Evolutionary conservation across 2,797 vertebrate genomes (phyloP), one percentile per base, ranked within the genome.

Genomic region (Falco biarmicus): DNA sequence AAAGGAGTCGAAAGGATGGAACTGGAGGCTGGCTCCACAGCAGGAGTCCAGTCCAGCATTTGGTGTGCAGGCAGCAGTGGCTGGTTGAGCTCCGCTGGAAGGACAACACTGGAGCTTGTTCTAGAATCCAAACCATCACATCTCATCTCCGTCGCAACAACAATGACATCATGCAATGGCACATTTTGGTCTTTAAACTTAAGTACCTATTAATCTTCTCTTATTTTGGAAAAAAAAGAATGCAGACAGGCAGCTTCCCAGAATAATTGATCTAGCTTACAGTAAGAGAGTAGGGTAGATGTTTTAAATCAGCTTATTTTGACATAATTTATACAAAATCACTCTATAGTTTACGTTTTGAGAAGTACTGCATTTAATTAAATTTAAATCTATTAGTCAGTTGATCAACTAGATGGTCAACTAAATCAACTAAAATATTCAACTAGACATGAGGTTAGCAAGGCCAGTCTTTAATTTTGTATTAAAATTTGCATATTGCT

Each of bases 351-450:
- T 95, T 65, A 85, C 47, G 39, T 81, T 94, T 81, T 78, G 47
- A 80, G 75, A 93, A 81, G 54, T 45, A 84, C 20, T 34, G 73
- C 69, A 73, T 87, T 93, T 94, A 94, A 96, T 96, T 95, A 96
- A 89, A 94, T 85, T 89, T 82, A 63, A 64, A 90, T 80, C 66
- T 87, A 28, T 87, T 87, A 87, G 83, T 93, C 94, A 84, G 79
- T 86, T 75, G 82, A 93, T 94, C 96, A 97, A 90, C 87, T 88
- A 73, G 65, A 93, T 90, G 61, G 79, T 50, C 91, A 94, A 91
- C 79, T 97, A 95, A 92, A 97, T 97, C 96, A 96, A 92, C 61
- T 31, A 48, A 84, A 93, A 92, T 56, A 76, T 56, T 86, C 69
- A 89, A 63, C 50, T 56, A 86, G 87, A 84, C 65, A 65, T 32